A percentile compares a stretch with the other conserved stretches of the same genome.
Evolutionary conservation across 2,888 invertebrate genomes (phyloP).

Genomic region (Leptodirus hochenwartii): DNA sequence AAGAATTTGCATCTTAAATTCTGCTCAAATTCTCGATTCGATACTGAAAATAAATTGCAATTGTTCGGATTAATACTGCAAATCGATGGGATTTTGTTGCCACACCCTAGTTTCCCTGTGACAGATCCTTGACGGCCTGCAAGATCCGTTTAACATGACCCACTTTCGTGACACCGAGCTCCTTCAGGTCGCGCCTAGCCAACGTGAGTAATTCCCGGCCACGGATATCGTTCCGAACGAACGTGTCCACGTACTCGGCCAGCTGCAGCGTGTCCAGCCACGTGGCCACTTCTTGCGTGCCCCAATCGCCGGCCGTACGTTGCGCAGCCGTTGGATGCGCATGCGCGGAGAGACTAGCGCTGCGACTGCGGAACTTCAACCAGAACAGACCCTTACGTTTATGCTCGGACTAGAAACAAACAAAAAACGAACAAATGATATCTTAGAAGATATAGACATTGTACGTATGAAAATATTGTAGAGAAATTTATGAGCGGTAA

Average conservation of each 20-base stretch:
- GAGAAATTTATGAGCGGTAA: too few species aligned
- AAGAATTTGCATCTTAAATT: too few species aligned
- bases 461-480: too few species aligned
- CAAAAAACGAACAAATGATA: background rate
- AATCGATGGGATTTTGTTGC: too few species aligned
- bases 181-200: constrained; percentile 72
- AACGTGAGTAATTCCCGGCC: constrained; percentile 76
- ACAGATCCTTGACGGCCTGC: constrained; percentile 75
- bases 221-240: constrained; percentile 78
- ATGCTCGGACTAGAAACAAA: constrained; percentile 26
- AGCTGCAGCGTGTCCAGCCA: constrained; percentile 85
- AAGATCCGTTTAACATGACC: constrained; percentile 92
- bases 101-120: too few species aligned
- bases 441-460: too few species aligned
- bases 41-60: too few species aligned
- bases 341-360: constrained; percentile 27
- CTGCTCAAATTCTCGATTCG: too few species aligned
- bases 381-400: constrained; percentile 46
- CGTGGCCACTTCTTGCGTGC: constrained; percentile 69
- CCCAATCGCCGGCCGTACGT: constrained; percentile 50
- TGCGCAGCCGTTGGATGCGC: constrained; percentile 23
- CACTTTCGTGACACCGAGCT: constrained; percentile 85
- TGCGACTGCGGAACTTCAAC: constrained; percentile 39
- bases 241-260: constrained; percentile 79
- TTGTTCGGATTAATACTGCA: too few species aligned